Evolutionary conservation across 2,797 vertebrate species (phyloP), one percentile per base, ranked within the genome.

Genomic region (Setipinna tenuifilis): DNA sequence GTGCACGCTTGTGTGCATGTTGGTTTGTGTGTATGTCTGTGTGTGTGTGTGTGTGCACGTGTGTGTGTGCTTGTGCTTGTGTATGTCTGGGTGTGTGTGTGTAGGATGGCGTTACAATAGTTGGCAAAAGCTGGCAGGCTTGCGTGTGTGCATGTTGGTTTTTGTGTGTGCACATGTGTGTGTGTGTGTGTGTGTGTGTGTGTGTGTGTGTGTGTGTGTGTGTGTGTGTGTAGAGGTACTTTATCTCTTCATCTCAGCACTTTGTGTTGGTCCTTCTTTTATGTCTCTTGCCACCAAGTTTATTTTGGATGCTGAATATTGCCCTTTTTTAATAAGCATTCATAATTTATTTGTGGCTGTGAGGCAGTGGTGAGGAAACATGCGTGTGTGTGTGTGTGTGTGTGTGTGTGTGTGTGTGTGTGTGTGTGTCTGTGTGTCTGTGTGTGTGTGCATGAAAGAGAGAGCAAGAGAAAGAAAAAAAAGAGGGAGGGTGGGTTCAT

Each of bases 301-400:
- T 92, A 94, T 94, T 95, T 94, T 91, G 89, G 88, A 91, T 90
- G 91, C 93, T 94, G 94, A 94, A 95, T 95, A 94, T 95, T 94
- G 93, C 91, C 93, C 94, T 95, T 95, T 95, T 94, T 93, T 94
- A 95, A 96, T 95, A 95, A 95, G 92, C 94, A 94, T 95, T 89
- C 91, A 95, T 95, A 94, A 95, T 95, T 95, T 93, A 95, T 93
- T 44, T 87, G 85, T 88, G 88, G 90, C 92, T 95, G 89, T 91
- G 92, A 93, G 93, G 92, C 91, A 89, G 84, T 50, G 87, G 83
- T 85, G 88, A 87, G 89, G 75, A 82, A 57, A 57, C 48, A 83
- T 44, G 46, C n/a, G 83, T 14, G 23, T 50, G 17, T 41, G 86
- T 16, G 9, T 71, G 62, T 28, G 83, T 48, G 21, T 21, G 81